Percentiles rank a stretch among this genome's conserved stretches.
phyloP scores from a whole-genome alignment of 2,113 vertebrate genomes.

The Orycteropus afer region DNA sequence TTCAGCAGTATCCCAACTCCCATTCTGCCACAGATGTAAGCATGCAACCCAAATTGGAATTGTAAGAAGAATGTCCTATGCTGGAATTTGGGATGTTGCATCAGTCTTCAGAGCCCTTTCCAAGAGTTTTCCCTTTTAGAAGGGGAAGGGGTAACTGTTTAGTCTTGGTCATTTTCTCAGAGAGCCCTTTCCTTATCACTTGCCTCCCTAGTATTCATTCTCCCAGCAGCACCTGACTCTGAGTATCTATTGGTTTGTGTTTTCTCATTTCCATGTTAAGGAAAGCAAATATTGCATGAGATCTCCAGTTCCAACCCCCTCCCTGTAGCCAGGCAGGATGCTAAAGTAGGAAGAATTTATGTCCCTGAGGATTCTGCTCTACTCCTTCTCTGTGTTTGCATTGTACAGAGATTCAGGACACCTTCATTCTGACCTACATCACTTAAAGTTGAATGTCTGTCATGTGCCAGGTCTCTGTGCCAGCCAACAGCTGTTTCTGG shows the following conservation, averaged over 20 bases:
- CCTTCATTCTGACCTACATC: background rate
- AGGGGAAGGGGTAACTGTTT: background rate
- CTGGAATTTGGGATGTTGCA: background rate
- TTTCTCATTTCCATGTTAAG: background rate
- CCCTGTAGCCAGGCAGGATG: background rate
- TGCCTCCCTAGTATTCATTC: background rate
- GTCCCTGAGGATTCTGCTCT: background rate
- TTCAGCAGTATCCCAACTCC: background rate
- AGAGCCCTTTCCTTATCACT: background rate
- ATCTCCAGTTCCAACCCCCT: background rate
- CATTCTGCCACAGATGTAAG: background rate
- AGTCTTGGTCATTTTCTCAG: background rate
- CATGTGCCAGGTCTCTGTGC: background rate
- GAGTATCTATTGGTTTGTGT: background rate
- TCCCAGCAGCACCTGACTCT: background rate
- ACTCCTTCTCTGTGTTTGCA: background rate
- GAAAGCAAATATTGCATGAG: background rate
- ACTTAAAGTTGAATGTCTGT: background rate
- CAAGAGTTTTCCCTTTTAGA: background rate
- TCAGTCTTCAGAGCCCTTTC: background rate
- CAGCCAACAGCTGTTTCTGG: background rate
- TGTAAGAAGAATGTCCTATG: background rate
- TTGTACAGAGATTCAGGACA: background rate
- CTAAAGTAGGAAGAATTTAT: background rate
- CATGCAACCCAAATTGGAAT: background rate